Evolutionary conservation across 2,888 invertebrate species (phyloP).

Genomic region (Drepanosiphum platanoidis): DNA sequence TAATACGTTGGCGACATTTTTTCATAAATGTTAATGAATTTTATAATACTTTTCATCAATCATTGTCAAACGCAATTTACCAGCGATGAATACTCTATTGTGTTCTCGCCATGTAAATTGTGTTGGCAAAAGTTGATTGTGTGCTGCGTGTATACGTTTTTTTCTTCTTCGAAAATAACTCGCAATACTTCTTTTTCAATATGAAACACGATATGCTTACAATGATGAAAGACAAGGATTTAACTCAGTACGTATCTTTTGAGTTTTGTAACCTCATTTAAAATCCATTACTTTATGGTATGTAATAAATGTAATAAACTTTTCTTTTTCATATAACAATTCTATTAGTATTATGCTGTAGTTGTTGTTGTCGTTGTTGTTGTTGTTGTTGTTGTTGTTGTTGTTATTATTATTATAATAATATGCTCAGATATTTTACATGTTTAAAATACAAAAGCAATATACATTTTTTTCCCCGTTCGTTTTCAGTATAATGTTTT

Average conservation of each 20-base stretch:
- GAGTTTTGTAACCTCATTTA: conserved; percentile 43
- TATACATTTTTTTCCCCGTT: background rate
- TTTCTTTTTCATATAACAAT: conserved; percentile 6
- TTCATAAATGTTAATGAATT: background rate
- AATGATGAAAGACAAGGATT: conserved; percentile 51
- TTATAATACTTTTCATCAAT: conserved; percentile 42
- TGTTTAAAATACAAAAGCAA: background rate
- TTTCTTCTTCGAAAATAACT: conserved; percentile 6
- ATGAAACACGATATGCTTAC: conserved; percentile 46
- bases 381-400: background rate
- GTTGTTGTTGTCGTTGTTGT: background rate
- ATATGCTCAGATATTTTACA: background rate
- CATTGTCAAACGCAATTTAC: conserved; percentile 39
- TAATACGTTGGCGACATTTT: background rate
- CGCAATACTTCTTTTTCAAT: conserved; percentile 32
- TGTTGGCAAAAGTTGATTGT: conserved; percentile 39
- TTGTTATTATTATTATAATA: background rate
- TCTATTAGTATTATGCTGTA: background rate
- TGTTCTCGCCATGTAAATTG: conserved; percentile 32
- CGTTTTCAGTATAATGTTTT: background rate
- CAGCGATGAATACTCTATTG: conserved; percentile 39
- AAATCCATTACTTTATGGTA: conserved; percentile 41
- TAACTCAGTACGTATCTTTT: conserved; percentile 37
- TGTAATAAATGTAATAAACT: conserved; percentile 26
- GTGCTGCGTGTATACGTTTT: background rate